Base-by-base conservation (phyloP, 2,888 invertebrate genomes). In the Diplolepis rosae region DNA sequence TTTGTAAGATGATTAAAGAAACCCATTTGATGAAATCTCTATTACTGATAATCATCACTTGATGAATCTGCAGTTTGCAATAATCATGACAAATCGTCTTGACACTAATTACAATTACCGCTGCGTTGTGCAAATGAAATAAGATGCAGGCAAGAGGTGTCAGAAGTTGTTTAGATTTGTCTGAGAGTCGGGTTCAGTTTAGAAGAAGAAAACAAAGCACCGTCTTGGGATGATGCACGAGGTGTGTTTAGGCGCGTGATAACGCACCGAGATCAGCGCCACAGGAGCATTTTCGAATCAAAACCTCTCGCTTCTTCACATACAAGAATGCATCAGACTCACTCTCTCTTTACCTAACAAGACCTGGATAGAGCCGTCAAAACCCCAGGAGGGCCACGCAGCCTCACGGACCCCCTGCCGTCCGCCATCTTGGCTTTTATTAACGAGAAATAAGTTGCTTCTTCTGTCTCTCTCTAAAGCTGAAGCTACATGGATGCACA, bases 341-440 rank as follows among this genome's bases (percentile, higher is more conserved):
- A 71, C 77, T 75, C 78, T 78, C 72, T 78, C 77, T 78, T 73
- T 68, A 66, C 77, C 81, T 83, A 87, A 87, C 85, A 85, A 86
- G 85, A 83, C 82, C 80, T 82, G 85, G 86, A 88, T 88, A 89
- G 88, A 89, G 88, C 88, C 87, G 87, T 89, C 88, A 89, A 86
- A 88, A 83, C 88, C 85, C 77, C 88, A 82, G 88, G 88, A 84
- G 88, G 87, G 82, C 85, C 79, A 74, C 81, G 83, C 77, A 83
- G 81, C 83, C 84, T 83, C 82, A 81, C 79, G 77, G 87, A 85
- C 87, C 87, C 88, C 88, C 88, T 75, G 88, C 84, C 84, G 88
- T 77, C 81, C 84, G 85, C 85, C 88, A 87, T 87, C 87, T 86
- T 87, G 84, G 80, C 85, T 87, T 87, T 88, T 88, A 88, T 88